Conservation (phyloP, 2,797 vertebrate genomes). For the Knipowitschia caucasica region DNA sequence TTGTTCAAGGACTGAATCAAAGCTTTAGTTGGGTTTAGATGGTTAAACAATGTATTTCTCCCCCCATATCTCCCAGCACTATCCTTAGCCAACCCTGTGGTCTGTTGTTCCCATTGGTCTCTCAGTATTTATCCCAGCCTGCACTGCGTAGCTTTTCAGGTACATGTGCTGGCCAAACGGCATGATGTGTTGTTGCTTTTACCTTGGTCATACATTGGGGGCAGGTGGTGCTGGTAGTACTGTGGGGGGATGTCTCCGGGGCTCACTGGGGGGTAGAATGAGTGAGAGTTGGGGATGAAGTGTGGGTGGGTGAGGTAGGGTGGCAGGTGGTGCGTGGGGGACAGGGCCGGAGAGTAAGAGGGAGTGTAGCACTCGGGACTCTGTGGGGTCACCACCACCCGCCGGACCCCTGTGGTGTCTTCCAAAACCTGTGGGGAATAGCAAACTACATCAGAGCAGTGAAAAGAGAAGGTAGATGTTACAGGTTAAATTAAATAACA, state of each 20-base stretch:
- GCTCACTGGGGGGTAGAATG: slow-evolving; percentile 93
- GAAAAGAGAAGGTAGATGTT: not conserved
- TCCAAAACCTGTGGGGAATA: slow-evolving; percentile 84
- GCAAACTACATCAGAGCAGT: not conserved
- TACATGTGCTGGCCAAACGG: no score
- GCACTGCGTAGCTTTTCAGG: no score
- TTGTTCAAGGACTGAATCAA: no score
- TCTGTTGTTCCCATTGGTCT: no score
- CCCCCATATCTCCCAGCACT: no score
- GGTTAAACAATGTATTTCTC: no score
- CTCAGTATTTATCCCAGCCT: no score
- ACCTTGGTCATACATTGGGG: slow-evolving; percentile 93
- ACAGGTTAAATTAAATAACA: no score
- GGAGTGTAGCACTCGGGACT: slow-evolving; percentile 95
- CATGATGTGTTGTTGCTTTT: slow-evolving; percentile 16
- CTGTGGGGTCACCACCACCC: slow-evolving; percentile 95
- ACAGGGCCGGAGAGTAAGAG: slow-evolving; percentile 93
- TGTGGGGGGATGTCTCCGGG: slow-evolving; percentile 91
- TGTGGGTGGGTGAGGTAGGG: slow-evolving; percentile 91
- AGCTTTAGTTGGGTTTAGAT: no score
- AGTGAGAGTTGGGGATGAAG: slow-evolving; percentile 93
- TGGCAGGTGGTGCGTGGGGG: slow-evolving; percentile 90
- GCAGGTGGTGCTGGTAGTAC: slow-evolving; percentile 92
- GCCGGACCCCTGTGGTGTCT: slow-evolving; percentile 92
- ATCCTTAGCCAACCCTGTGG: no score